Conservation (phyloP, 2,797 vertebrate species). For the Sphaeramia orbicularis region DNA sequence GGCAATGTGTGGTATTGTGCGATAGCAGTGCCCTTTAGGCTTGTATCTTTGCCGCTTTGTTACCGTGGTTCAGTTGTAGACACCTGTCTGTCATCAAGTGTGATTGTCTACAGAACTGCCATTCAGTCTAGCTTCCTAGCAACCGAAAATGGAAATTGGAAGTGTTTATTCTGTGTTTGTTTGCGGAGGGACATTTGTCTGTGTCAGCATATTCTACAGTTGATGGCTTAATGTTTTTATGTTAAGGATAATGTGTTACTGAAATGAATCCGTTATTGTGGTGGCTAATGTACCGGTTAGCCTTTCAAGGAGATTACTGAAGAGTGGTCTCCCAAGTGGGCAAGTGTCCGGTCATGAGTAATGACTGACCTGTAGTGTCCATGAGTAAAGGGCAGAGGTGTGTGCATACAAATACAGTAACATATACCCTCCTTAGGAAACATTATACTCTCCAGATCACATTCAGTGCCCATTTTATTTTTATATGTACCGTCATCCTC, state of each 20-base stretch:
- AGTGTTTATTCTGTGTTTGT: conserved; percentile 25
- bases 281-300: conserved; percentile 58
- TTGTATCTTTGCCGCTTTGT: conserved; percentile 62
- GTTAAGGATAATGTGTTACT: conserved; percentile 70
- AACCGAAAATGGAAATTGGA: conserved; percentile 21
- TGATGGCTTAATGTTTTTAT: conserved; percentile 51
- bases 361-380: conserved; percentile 65
- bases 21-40: conserved; percentile 49
- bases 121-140: conserved; percentile 2
- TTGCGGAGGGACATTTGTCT: conserved; percentile 9
- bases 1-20: conserved; percentile 65
- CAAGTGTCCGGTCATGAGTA: conserved; percentile 65
- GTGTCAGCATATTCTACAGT: conserved; percentile 26
- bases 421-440: conserved; percentile 36
- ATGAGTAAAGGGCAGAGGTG: conserved; percentile 47
- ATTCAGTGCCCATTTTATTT: conserved; percentile 17
- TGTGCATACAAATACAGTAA: conserved; percentile 26
- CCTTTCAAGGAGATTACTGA: conserved; percentile 83
- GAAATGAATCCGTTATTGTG: conserved; percentile 80
- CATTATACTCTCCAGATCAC: conserved; percentile 15
- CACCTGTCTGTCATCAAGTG: conserved; percentile 70
- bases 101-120: conserved; percentile 26
- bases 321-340: conserved; percentile 73
- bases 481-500: background rate
- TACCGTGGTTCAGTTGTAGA: conserved; percentile 50